Conservation (phyloP, 2,113 vertebrate species). For the Notothenia rossii region DNA sequence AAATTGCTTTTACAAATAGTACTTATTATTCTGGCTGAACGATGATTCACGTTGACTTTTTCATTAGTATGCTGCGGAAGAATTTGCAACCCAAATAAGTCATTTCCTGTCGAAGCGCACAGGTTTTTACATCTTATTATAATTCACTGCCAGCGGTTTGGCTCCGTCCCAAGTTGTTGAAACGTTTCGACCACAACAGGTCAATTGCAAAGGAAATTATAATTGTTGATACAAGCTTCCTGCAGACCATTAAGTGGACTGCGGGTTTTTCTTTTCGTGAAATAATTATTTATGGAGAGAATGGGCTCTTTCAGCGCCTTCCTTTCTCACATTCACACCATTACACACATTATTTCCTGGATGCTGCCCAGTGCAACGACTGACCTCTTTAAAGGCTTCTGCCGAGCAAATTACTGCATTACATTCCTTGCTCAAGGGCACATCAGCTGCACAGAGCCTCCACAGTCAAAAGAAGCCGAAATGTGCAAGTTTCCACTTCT, state of each 20-base stretch:
- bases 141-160: slow-evolving; percentile 51
- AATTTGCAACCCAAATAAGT: slow-evolving; percentile 42
- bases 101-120: slow-evolving; percentile 39
- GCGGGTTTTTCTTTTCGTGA: slow-evolving; percentile 29
- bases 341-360: slow-evolving; percentile 25
- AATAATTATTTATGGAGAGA: slow-evolving; percentile 26
- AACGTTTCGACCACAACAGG: slow-evolving; percentile 48
- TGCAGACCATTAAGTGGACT: slow-evolving; percentile 40
- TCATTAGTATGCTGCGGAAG: slow-evolving; percentile 31
- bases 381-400: not conserved
- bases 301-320: not conserved
- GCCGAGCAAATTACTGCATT: slow-evolving; percentile 2
- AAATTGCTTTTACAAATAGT: too few species aligned
- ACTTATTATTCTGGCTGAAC: slow-evolving; percentile 34
- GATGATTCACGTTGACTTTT: slow-evolving; percentile 32
- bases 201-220: slow-evolving; percentile 45
- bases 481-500: slow-evolving; percentile 8
- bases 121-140: slow-evolving; percentile 35
- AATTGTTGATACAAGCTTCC: slow-evolving; percentile 49
- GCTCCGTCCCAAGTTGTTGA: slow-evolving; percentile 26
- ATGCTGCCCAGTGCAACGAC: not conserved
- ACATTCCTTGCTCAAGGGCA: slow-evolving; percentile 55
- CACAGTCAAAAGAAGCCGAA: slow-evolving; percentile 2
- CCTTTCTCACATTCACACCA: slow-evolving; percentile 12
- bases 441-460: slow-evolving; percentile 19